These are phyloP conservation scores for Cavia aperea DNA, from an alignment of 2,113 vertebrate genomes.

Conservation along the genomic window DNA sequence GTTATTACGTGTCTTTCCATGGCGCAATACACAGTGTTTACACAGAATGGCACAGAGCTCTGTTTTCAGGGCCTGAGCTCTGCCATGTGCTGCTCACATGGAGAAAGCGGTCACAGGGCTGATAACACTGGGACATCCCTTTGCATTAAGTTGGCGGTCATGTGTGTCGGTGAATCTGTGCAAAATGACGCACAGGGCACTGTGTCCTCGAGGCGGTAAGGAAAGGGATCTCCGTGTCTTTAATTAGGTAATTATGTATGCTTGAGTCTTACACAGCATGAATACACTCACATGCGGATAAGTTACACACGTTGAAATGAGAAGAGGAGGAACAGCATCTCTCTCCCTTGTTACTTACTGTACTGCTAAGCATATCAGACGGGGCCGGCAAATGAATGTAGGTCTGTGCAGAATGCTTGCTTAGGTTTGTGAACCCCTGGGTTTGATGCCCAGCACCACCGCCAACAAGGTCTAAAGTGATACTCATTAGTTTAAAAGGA, in stretches of 20 bases:
- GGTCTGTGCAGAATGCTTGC: not conserved
- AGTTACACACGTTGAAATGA: not conserved
- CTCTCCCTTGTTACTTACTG: not conserved
- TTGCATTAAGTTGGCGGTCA: not conserved
- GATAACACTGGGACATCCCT: not conserved
- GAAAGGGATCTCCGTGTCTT: not conserved
- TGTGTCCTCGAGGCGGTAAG: not conserved
- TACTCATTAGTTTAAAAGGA: not conserved
- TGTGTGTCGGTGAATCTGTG: not conserved
- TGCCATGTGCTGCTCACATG: not conserved
- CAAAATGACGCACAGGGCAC: not conserved
- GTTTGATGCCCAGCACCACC: not conserved
- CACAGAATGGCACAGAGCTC: not conserved
- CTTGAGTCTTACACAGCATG: not conserved
- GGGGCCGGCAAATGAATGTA: not conserved
- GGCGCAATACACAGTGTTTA: not conserved
- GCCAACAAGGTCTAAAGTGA: not conserved
- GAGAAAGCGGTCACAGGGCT: not conserved
- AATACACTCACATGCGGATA: not conserved
- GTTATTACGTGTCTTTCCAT: not conserved
- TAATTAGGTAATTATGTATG: not conserved
- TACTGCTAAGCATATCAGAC: constrained; percentile 11
- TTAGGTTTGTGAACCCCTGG: not conserved
- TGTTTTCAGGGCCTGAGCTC: not conserved
- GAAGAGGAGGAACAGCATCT: constrained; percentile 3